A percentile compares a stretch with the other conserved stretches of the same genome.
phyloP scores from a whole-genome alignment of 2,113 vertebrate genomes.

The Anguilla rostrata region DNA sequence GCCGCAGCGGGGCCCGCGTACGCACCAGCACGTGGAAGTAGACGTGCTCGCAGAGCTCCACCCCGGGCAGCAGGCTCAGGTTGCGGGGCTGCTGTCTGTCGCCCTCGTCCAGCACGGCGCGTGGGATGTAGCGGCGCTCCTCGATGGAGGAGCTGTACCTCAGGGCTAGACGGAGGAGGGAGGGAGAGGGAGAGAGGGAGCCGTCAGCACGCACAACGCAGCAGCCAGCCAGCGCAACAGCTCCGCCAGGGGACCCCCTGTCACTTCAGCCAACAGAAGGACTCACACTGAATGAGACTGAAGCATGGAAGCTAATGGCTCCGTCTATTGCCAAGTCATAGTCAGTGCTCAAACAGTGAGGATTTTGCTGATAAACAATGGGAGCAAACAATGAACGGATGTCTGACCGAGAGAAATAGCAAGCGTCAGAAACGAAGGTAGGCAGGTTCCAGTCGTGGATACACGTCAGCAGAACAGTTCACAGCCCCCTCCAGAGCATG shows the following conservation, averaged over 20 bases:
- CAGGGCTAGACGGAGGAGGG: constrained; percentile 66
- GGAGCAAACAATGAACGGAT: not conserved
- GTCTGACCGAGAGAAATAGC: not conserved
- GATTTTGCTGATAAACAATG: not conserved
- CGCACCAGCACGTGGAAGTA: constrained; percentile 92
- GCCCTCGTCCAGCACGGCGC: constrained; percentile 82
- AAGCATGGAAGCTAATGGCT: not conserved
- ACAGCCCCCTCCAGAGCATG: constrained; percentile 9
- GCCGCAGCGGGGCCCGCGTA: not conserved
- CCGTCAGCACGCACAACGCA: not conserved
- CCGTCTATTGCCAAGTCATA: not conserved
- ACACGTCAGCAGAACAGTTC: not conserved
- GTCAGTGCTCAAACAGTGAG: not conserved
- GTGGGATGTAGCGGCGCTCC: constrained; percentile 85
- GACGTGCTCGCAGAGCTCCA: constrained; percentile 77
- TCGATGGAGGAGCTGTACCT: constrained; percentile 82
- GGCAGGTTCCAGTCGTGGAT: not conserved
- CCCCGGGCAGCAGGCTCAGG: constrained; percentile 62
- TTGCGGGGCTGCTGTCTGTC: constrained; percentile 66
- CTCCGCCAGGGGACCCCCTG: too few relatives aligned
- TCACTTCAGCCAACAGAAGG: too few relatives aligned
- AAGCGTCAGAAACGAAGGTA: not conserved
- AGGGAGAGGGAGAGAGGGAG: not conserved
- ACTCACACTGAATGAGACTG: too few relatives aligned
- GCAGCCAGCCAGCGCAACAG: too few relatives aligned